Evolutionary conservation across 2,797 vertebrate species (phyloP), one percentile per base, ranked within the genome.

Genomic region (Hafferia zeledoni): DNA sequence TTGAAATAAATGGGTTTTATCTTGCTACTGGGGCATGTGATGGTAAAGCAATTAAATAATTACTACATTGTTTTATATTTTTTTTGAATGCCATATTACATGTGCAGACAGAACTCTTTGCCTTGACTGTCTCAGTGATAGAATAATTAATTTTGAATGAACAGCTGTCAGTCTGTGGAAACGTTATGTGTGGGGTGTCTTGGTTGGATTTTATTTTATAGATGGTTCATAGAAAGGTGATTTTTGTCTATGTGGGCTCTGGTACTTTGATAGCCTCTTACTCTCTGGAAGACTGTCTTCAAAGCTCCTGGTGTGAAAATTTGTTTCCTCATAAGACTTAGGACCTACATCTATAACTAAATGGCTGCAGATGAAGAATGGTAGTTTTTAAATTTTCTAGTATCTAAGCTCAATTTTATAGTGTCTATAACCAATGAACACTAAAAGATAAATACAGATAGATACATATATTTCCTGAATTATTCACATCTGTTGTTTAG

Each of bases 11-110:
- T 70, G 98, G 97, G 10, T 35, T 94, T 87, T 76, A 97, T 90
- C 92, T 98, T 88, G 96, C 97, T 84, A 98, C 98, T 46, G 98
- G 98, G 76, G 98, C 97, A 65, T 92, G 75, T 90, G 95, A 98
- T 47, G 98, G 98, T 98, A 95, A 98, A 96, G 52, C 17, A 87
- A 72, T 76, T 83, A 77, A 88, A 82, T 72, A 81, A 60, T 76
- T 65, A 52, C 20, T 24, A 39, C 10, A 31, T 57, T 87, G 65
- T 77, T 63, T 87, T 52, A 27, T 15, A 10, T 17, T 67, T 68
- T 68, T 27, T 27, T 72, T 77, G 20, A 74, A 87, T 72, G 1
- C 3, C 8, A 4, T 59, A 22, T 50, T 64, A n/a, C 28, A 28
- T 44, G n/a, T 90, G 9, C 47, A 50, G n/a, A 55, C 22, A 72